These are phyloP conservation scores for Tinamus guttatus DNA, from an alignment of 2,113 vertebrate species.

Conservation along the genomic window DNA sequence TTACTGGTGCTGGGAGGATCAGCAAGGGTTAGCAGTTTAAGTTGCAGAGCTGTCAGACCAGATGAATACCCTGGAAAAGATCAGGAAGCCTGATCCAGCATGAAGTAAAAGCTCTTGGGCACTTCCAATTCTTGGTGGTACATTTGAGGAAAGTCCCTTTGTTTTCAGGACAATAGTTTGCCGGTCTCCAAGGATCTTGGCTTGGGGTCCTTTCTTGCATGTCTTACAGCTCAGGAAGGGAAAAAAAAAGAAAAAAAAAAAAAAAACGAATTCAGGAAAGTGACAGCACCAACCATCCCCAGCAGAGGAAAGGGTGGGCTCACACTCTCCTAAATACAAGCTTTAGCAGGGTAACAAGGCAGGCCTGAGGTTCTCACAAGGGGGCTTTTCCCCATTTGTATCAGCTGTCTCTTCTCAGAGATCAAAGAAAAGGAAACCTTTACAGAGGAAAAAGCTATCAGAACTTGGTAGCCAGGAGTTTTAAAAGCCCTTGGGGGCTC, in stretches of 20 bases:
- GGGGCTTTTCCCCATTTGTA: background rate
- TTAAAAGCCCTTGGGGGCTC: background rate
- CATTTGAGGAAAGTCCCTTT: constrained; percentile 32
- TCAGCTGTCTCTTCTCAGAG: background rate
- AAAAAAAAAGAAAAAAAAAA: background rate
- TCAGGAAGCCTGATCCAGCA: constrained; percentile 11
- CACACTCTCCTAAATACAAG: background rate
- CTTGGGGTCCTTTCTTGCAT: background rate
- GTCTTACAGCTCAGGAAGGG: background rate
- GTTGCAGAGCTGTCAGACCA: background rate
- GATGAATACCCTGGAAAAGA: constrained; percentile 1
- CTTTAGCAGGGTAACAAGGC: background rate
- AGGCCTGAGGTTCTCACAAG: background rate
- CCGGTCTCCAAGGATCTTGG: background rate
- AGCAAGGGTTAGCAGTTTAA: background rate
- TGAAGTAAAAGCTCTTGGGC: background rate
- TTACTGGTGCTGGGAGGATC: background rate
- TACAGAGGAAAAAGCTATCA: no score
- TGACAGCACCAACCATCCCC: background rate
- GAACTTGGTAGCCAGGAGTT: background rate
- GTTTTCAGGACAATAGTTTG: constrained; percentile 41
- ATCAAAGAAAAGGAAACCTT: no score
- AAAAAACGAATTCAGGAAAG: constrained; percentile 4
- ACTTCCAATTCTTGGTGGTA: background rate
- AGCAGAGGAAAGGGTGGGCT: background rate